Evolutionary conservation across 2,113 vertebrate genomes (phyloP).

Genomic region (Bostrychus sinensis): DNA sequence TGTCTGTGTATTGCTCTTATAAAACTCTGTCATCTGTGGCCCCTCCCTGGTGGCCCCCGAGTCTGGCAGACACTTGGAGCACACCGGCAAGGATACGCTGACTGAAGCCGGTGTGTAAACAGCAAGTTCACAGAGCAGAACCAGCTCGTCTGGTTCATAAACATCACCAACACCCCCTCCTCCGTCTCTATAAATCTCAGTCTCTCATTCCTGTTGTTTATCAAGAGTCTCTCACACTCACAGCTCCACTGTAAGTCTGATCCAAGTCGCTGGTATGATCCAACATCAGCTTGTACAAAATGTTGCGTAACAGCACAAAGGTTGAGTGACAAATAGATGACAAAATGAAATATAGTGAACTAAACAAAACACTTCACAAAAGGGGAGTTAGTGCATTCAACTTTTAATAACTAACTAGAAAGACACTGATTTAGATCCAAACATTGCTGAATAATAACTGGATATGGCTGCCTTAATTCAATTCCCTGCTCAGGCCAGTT

Average conservation of each 20-base stretch:
- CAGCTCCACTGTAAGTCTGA: neutral
- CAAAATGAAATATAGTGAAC: too few relatives aligned
- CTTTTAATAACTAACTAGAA: too few relatives aligned
- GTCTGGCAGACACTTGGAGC: slow-evolving; percentile 30
- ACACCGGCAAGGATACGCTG: slow-evolving; percentile 1
- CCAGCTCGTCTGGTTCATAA: slow-evolving; percentile 56
- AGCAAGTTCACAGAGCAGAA: slow-evolving; percentile 38
- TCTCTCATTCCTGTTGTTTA: slow-evolving; percentile 36
- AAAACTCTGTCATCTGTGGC: slow-evolving; percentile 40
- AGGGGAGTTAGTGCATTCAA: too few relatives aligned
- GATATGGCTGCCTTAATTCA: too few relatives aligned
- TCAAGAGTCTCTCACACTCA: slow-evolving; percentile 24
- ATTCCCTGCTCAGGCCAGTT: too few relatives aligned
- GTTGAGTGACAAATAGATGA: too few relatives aligned
- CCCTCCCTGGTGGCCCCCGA: slow-evolving; percentile 36
- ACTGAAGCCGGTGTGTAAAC: slow-evolving; percentile 45
- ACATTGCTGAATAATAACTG: too few relatives aligned
- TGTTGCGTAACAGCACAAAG: too few relatives aligned
- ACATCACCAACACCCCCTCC: slow-evolving; percentile 40
- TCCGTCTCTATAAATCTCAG: slow-evolving; percentile 39
- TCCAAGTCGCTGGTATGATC: neutral
- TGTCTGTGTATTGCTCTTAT: slow-evolving; percentile 33
- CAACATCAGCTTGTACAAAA: neutral
- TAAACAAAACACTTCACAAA: too few relatives aligned
- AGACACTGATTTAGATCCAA: too few relatives aligned